Conservation (phyloP, 2,113 vertebrate species). For the Scomber japonicus region DNA sequence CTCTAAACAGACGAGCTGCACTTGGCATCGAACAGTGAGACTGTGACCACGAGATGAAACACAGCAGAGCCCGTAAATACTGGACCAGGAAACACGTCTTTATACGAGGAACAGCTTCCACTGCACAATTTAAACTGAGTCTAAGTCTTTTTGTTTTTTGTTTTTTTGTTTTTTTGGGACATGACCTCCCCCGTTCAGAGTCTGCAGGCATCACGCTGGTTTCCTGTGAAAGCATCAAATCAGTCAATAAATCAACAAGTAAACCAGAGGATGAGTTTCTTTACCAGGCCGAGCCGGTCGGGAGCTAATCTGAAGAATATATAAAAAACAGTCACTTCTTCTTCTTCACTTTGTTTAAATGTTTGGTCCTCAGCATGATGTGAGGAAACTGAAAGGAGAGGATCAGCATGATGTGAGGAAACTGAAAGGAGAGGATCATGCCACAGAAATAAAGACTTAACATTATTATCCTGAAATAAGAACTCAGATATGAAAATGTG, state of each 20-base stretch:
- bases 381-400: slow-evolving; percentile 19
- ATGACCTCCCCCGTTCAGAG: slow-evolving; percentile 11
- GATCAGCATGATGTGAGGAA: neutral
- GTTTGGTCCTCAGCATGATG: neutral
- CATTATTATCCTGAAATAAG: neutral
- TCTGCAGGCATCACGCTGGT: neutral
- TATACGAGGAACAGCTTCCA: neutral
- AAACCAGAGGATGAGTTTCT: neutral
- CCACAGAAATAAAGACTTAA: neutral
- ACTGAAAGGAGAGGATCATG: slow-evolving; percentile 25
- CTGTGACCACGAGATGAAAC: neutral
- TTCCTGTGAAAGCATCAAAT: neutral
- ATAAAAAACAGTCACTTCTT: neutral
- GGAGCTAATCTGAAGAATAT: neutral
- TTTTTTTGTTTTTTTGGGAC: neutral
- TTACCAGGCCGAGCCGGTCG: neutral
- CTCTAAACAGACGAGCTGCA: neutral
- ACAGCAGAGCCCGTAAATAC: neutral
- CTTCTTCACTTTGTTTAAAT: neutral
- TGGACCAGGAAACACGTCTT: neutral
- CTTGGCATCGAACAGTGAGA: neutral
- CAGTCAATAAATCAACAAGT: neutral
- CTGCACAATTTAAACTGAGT: neutral
- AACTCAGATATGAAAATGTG: slow-evolving; percentile 9
- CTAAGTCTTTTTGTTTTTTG: neutral